These are phyloP conservation scores for Heptranchias perlo DNA, from an alignment of 2,113 vertebrate genomes.

Conservation along the genomic window DNA sequence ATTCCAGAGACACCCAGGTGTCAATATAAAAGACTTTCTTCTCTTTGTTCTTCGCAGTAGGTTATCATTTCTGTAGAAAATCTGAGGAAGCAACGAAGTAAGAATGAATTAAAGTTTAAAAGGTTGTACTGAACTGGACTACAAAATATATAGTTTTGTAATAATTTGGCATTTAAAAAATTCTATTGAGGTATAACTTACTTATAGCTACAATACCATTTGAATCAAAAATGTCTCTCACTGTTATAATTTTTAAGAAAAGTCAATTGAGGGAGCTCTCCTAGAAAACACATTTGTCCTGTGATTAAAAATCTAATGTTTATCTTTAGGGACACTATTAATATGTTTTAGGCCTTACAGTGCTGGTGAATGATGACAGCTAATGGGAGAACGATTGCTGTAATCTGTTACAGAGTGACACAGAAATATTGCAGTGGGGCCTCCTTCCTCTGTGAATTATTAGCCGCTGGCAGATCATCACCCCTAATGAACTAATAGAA, in stretches of 20 bases:
- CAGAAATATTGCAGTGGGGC: not conserved
- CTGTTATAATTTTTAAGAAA: not conserved
- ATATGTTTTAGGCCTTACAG: not conserved
- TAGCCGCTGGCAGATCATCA: not conserved
- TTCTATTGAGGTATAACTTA: not conserved
- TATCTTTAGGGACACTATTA: conserved; percentile 3
- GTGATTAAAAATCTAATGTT: not conserved
- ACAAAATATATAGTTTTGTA: not conserved
- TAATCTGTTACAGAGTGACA: not conserved
- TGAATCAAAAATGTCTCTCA: not conserved
- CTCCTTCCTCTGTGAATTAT: not conserved
- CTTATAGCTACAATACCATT: not conserved
- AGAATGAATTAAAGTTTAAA: not conserved
- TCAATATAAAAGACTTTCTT: not conserved
- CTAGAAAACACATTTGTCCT: not conserved
- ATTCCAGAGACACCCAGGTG: not conserved
- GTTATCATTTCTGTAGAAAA: not conserved
- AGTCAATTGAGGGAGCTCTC: not conserved
- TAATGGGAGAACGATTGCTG: not conserved
- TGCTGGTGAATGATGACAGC: not conserved
- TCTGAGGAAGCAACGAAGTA: not conserved
- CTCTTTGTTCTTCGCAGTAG: not conserved
- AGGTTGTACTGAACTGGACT: not conserved
- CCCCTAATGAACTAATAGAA: not conserved
- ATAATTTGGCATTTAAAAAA: not conserved